These are phyloP conservation scores for Bombycilla garrulus DNA, from an alignment of 2,113 vertebrate genomes.

Conservation along the genomic window DNA sequence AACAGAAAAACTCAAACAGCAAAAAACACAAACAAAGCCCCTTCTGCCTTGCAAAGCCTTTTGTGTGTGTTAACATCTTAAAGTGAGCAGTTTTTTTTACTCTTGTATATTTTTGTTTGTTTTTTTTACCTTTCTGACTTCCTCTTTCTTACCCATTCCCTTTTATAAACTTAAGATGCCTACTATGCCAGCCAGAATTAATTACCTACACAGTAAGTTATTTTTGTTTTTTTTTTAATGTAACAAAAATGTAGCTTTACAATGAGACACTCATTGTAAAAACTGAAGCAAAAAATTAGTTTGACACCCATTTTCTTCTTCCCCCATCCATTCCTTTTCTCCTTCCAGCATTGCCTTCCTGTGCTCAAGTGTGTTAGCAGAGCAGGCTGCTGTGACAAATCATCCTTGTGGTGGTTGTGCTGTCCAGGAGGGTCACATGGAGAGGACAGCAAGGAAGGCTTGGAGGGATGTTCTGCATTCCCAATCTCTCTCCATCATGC, in stretches of 20 bases:
- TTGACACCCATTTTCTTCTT: not conserved
- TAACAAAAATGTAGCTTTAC: not conserved
- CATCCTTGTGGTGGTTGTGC: not conserved
- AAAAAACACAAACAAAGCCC: not conserved
- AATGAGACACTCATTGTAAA: constrained; percentile 24
- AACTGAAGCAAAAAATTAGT: constrained; percentile 12
- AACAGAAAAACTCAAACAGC: not conserved
- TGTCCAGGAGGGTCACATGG: not conserved
- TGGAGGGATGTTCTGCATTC: not conserved
- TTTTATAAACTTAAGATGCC: constrained; percentile 85
- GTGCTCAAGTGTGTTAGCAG: not conserved
- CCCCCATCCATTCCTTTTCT: constrained; percentile 30
- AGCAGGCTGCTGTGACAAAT: not conserved
- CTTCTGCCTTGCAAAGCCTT: not conserved
- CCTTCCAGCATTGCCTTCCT: constrained; percentile 1
- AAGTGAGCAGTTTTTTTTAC: not conserved
- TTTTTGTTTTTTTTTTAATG: not conserved
- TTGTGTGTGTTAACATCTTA: not conserved
- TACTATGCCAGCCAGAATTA: constrained; percentile 79
- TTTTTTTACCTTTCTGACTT: constrained; percentile 56
- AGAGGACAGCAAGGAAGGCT: not conserved
- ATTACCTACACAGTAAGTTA: constrained; percentile 87
- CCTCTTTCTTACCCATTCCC: constrained; percentile 64
- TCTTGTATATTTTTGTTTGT: not conserved
- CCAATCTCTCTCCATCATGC: not conserved